phyloP scores from a whole-genome alignment of 2,113 vertebrate genomes.

The Mastomys coucha region DNA sequence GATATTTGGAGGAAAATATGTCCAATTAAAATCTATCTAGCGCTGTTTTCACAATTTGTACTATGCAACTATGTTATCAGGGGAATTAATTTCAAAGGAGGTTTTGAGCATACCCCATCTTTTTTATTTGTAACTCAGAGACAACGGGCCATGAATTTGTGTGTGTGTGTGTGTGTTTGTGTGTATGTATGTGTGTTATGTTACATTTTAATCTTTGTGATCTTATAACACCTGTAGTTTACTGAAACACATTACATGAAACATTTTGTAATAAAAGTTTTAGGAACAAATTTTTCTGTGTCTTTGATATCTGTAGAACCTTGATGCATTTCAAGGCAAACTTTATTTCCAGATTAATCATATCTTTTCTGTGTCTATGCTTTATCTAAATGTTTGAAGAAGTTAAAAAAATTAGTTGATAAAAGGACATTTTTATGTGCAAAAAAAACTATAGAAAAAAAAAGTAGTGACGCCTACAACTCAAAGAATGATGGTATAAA shows the following conservation, averaged over 20 bases:
- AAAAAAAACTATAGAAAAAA: background rate
- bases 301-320: background rate
- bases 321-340: background rate
- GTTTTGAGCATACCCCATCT: slow-evolving; percentile 26
- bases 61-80: background rate
- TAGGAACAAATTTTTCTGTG: background rate
- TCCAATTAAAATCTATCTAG: background rate
- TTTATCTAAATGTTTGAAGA: slow-evolving; percentile 1
- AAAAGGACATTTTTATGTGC: slow-evolving; percentile 36
- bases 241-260: slow-evolving; percentile 13
- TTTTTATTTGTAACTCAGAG: slow-evolving; percentile 15
- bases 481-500: background rate
- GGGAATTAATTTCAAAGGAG: slow-evolving; percentile 33
- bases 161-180: background rate
- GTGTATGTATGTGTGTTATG: background rate
- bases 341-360: background rate
- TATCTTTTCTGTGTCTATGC: slow-evolving; percentile 13
- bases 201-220: slow-evolving; percentile 13
- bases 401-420: slow-evolving; percentile 30
- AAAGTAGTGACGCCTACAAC: background rate
- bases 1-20: slow-evolving; percentile 42
- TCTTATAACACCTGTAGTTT: background rate
- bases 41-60: slow-evolving; percentile 18
- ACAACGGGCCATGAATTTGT: background rate
- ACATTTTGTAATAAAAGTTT: background rate